Conservation (phyloP, 2,113 vertebrate genomes). For the Vanacampus margaritifer region DNA sequence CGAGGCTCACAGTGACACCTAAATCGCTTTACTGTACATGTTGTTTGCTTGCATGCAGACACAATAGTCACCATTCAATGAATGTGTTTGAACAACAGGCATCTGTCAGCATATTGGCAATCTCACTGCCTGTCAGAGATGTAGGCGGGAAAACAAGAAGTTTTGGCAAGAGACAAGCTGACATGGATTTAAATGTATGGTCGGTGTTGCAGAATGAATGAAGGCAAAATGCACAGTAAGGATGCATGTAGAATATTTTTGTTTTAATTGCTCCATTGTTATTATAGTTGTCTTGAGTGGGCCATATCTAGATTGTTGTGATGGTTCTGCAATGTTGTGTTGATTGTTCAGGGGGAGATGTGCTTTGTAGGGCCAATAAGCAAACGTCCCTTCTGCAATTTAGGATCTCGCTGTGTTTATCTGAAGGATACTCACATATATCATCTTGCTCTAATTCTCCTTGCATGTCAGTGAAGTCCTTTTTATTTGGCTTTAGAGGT, state of each 20-base stretch:
- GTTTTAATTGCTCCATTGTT: neutral
- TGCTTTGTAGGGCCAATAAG: neutral
- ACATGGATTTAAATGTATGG: neutral
- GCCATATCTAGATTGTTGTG: too few relatives aligned
- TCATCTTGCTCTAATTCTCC: slow-evolving; percentile 8
- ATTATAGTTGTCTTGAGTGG: too few relatives aligned
- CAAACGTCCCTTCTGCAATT: neutral
- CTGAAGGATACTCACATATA: slow-evolving; percentile 24
- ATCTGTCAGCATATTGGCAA: slow-evolving; percentile 25
- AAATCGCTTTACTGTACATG: neutral
- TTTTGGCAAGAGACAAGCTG: neutral
- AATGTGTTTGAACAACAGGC: slow-evolving; percentile 22
- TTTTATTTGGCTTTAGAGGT: slow-evolving; percentile 22
- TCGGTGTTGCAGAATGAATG: neutral
- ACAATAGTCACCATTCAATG: neutral
- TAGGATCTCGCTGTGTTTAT: neutral
- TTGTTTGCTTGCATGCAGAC: neutral
- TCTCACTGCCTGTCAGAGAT: slow-evolving; percentile 5
- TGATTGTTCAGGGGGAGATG: neutral
- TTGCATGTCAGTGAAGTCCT: slow-evolving; percentile 39
- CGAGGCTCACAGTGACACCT: neutral
- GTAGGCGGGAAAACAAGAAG: slow-evolving; percentile 9
- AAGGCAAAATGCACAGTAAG: neutral
- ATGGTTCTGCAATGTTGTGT: too few relatives aligned
- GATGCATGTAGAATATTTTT: neutral